phyloP scores from a whole-genome alignment of 2,888 invertebrate genomes.

The Lymantria monacha region DNA sequence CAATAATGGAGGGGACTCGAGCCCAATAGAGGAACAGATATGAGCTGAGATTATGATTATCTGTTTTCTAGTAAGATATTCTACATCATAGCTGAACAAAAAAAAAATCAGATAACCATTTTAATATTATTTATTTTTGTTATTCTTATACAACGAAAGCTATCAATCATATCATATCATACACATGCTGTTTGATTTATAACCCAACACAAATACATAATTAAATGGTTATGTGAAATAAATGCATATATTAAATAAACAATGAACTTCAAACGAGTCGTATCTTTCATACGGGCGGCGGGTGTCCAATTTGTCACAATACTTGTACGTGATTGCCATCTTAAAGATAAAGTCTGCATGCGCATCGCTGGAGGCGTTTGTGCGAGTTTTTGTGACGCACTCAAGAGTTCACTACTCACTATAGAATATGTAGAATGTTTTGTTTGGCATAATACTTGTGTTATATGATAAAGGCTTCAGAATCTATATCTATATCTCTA shows the following conservation, averaged over 20 bases:
- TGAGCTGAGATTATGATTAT: too few relatives aligned
- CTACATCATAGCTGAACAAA: too few relatives aligned
- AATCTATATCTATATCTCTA: background rate
- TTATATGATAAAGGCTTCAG: background rate
- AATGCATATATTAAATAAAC: background rate
- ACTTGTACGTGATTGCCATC: constrained; percentile 3
- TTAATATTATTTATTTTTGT: too few relatives aligned
- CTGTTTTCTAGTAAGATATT: too few relatives aligned
- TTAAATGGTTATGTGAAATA: background rate
- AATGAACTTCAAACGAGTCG: background rate
- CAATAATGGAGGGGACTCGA: too few relatives aligned
- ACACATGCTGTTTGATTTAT: too few relatives aligned
- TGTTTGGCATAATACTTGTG: background rate
- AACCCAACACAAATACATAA: too few relatives aligned
- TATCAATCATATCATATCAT: too few relatives aligned
- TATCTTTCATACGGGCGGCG: background rate
- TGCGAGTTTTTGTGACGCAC: background rate
- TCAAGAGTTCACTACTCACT: background rate
- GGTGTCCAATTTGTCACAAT: constrained; percentile 5
- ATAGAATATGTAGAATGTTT: background rate
- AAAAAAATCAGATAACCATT: too few relatives aligned
- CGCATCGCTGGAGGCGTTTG: background rate
- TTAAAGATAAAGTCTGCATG: background rate
- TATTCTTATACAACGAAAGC: too few relatives aligned
- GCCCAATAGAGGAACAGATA: too few relatives aligned